Percentiles rank a stretch among this genome's conserved stretches.
Evolutionary conservation across 1,140 invertebrate genomes (phyloP).

Genomic region (Akabosia matsudoensis): DNA sequence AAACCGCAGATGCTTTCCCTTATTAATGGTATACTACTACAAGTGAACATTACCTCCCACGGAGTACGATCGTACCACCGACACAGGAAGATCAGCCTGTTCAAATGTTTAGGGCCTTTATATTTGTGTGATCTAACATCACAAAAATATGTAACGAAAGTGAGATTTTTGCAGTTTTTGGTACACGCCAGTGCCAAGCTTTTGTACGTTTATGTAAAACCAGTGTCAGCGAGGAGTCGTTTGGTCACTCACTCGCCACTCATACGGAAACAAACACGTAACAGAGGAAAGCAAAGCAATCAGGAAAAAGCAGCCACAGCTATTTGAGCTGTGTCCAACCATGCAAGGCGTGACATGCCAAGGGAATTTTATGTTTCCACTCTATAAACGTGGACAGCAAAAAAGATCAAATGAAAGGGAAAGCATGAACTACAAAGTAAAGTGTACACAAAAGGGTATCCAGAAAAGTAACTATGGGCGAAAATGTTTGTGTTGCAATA

Average conservation of each 20-base stretch:
- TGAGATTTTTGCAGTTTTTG: neutral
- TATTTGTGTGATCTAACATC: neutral
- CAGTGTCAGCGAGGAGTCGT: slow-evolving; percentile 14
- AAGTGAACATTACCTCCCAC: slow-evolving; percentile 11
- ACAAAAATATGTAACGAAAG: neutral
- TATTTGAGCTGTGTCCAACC: slow-evolving; percentile 17
- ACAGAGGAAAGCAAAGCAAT: slow-evolving; percentile 11
- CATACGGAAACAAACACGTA: slow-evolving; percentile 16
- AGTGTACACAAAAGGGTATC: neutral
- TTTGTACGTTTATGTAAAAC: slow-evolving; percentile 2
- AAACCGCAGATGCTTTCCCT: slow-evolving; percentile 19
- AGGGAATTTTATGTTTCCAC: slow-evolving; percentile 22
- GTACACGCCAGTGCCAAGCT: neutral
- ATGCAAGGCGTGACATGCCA: slow-evolving; percentile 21
- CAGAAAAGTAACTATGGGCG: neutral
- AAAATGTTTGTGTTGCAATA: neutral
- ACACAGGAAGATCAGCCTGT: slow-evolving; percentile 1
- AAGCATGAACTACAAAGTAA: neutral
- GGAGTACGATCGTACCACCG: neutral
- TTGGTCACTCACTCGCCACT: slow-evolving; percentile 12
- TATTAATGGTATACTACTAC: neutral
- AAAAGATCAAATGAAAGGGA: neutral
- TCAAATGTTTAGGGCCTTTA: neutral
- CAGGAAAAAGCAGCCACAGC: slow-evolving; percentile 20
- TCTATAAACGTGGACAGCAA: slow-evolving; percentile 9